These are phyloP conservation scores for Dendronephthya gigantea DNA, from an alignment of 64 coral and sea anemone genomes.

Conservation along the genomic window DNA sequence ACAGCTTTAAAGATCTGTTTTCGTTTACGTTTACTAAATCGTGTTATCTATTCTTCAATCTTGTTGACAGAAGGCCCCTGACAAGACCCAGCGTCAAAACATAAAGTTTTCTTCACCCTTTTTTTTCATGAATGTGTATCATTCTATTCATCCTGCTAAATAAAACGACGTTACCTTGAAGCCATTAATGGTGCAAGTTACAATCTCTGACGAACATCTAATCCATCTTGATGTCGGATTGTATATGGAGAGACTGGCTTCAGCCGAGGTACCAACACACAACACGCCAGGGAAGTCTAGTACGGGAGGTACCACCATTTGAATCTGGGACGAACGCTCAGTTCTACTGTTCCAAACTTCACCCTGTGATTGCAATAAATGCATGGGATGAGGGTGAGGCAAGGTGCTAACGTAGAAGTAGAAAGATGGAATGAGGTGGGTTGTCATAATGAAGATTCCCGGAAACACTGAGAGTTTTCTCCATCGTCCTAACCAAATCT, in stretches of 20 bases:
- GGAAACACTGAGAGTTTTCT: too few relatives aligned
- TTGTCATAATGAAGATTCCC: too few relatives aligned
- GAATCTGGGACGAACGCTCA: not conserved
- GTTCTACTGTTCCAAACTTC: conserved; percentile 6
- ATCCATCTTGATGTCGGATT: conserved; percentile 3
- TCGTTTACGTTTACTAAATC: too few relatives aligned
- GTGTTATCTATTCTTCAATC: too few relatives aligned
- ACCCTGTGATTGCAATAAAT: not conserved
- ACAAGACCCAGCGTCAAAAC: too few relatives aligned
- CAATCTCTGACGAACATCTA: not conserved
- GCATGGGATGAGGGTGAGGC: not conserved
- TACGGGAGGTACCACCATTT: not conserved
- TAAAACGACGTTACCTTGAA: not conserved
- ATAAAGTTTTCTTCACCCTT: too few relatives aligned
- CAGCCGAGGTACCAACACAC: not conserved
- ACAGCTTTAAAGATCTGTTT: too few relatives aligned
- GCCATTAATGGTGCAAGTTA: not conserved
- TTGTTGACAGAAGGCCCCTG: too few relatives aligned
- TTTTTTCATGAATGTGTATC: too few relatives aligned
- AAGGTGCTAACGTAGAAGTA: not conserved
- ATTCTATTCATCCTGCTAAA: too few relatives aligned
- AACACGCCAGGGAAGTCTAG: not conserved
- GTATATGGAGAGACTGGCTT: not conserved
- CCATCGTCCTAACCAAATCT: too few relatives aligned
- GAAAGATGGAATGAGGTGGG: too few relatives aligned